Base-by-base conservation (phyloP, 1,140 invertebrate genomes). In the Episyrphus balteatus region DNA sequence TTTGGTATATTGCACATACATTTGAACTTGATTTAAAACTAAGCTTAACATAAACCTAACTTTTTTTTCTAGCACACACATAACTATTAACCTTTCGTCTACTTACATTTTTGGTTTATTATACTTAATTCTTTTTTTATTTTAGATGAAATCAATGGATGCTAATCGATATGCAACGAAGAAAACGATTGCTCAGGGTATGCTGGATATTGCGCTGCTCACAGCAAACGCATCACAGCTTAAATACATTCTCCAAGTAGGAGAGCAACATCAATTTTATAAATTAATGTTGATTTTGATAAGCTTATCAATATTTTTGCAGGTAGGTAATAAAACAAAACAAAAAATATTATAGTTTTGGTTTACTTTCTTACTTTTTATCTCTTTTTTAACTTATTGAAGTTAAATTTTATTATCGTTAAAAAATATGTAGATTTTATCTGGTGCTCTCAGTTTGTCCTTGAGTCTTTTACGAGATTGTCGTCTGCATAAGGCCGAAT, bases 161-260 rank as follows among this genome's bases (percentile, higher is more conserved):
- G 79, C 83, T 0, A 89, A 88, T 65, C 74, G 80, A 49, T 89
- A 89, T 77, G 85, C 87, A 1, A 89, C 86, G 2, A 90, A 88
- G 65, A 90, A 91, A 68, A 90, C 87, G 0, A 85, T 90, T 36
- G 86, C 86, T 0, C 87, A 89, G 66, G 84, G 84, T 12, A 81
- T 86, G 76, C 70, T 86, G 52, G 83, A 86, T 58, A 85, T 89
- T 47, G 85, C 86, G 0, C 65, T 88, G 37, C 70, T 88, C 30
- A 86, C 85, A 1, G 83, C 84, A 2, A 87, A 92, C 63, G 88
- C 88, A n/a, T 88, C 85, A 0, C 88, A 92, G 58, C 70, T 93
- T 9, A 91, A 91, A 67, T 90, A 90, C 56, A 81, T 92, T 13
- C 74, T 92, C 0, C 83, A 86, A 75, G 81, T 87, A 5, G 86